These are phyloP conservation scores for Pterophyllum scalare DNA, from an alignment of 2,113 vertebrate genomes.

Conservation along the genomic window DNA sequence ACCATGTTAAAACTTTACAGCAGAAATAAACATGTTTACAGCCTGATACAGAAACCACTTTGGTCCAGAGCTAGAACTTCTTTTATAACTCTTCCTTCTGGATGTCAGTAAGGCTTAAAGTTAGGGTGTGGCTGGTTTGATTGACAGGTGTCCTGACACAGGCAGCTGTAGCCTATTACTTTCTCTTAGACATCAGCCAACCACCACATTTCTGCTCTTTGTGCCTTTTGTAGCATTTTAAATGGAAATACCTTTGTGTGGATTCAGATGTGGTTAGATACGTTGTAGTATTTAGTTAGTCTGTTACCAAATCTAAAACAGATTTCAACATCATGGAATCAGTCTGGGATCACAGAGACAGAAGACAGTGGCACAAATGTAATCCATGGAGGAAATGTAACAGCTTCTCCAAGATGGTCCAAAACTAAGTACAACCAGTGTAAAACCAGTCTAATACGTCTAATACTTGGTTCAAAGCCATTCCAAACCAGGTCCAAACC, in stretches of 20 bases:
- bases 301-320: neutral
- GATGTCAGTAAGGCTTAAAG: neutral
- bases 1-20: too few species aligned
- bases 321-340: neutral
- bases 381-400: too few species aligned
- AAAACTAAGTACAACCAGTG: neutral
- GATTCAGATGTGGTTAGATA: too few species aligned
- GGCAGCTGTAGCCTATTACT: neutral
- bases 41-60: neutral
- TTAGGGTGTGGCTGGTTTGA: neutral
- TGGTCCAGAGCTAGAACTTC: neutral
- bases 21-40: neutral
- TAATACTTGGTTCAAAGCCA: neutral
- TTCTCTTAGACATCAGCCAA: neutral
- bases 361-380: neutral
- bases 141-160: neutral
- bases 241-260: too few species aligned
- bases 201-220: too few species aligned
- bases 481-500: too few species aligned
- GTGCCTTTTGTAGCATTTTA: too few species aligned
- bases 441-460: neutral
- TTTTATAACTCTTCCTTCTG: neutral
- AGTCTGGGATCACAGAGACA: neutral
- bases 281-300: neutral
- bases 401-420: accelerated